A percentile compares a stretch with the other conserved stretches of the same genome.
Evolutionary conservation across 2,113 vertebrate species (phyloP).

Genomic region (Chinchilla lanigera): DNA sequence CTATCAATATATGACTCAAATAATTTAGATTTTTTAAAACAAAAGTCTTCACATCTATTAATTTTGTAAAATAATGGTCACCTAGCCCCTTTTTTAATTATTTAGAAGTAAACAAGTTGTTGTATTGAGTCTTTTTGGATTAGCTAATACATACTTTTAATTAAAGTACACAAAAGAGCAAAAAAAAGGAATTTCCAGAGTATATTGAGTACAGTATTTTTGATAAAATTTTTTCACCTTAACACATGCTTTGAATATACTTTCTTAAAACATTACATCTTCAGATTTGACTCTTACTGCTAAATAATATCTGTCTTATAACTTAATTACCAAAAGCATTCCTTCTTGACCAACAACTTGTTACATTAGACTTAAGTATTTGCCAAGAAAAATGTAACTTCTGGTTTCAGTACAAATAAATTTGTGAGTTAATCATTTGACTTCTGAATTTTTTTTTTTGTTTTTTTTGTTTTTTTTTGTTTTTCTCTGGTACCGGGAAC

Average conservation of each 20-base stretch:
- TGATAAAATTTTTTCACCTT: neutral
- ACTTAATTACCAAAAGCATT: neutral
- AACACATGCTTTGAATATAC: neutral
- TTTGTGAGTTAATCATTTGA: neutral
- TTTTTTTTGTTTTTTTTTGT: too few species aligned
- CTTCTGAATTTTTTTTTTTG: neutral
- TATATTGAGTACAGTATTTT: neutral
- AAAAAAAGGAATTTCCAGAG: neutral
- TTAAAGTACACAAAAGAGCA: neutral
- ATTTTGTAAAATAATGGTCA: neutral
- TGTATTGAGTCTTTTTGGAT: neutral
- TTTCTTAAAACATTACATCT: neutral
- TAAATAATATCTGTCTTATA: neutral
- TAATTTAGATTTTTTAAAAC: neutral
- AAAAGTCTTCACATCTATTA: neutral
- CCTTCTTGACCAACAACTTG: neutral
- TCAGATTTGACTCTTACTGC: neutral
- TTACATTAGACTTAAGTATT: neutral
- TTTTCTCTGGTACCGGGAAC: too few species aligned
- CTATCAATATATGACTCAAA: neutral
- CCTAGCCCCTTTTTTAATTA: neutral
- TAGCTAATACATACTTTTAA: neutral
- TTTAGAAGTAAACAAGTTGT: neutral
- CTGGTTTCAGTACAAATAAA: neutral
- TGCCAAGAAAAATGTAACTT: slow-evolving; percentile 5